Conservation (phyloP, 2,113 vertebrate genomes). For the Apeltes quadracus region DNA sequence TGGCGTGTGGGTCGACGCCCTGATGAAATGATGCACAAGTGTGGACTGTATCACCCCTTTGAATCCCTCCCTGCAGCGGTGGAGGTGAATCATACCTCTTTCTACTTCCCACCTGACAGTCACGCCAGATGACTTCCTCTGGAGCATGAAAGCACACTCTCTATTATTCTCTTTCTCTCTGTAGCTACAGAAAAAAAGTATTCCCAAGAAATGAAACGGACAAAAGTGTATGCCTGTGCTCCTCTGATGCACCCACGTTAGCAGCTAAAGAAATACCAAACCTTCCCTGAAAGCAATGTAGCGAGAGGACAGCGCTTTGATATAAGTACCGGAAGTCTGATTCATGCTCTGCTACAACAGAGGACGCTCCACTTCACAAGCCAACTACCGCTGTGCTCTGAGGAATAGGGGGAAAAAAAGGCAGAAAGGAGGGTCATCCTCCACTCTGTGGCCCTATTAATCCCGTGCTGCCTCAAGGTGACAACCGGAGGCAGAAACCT, state of each 20-base stretch:
- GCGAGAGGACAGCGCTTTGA: constrained; percentile 53
- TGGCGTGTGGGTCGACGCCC: constrained; percentile 66
- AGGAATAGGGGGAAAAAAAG: constrained; percentile 27
- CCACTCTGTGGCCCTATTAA: constrained; percentile 59
- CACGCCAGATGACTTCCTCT: constrained; percentile 58
- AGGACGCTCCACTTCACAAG: constrained; percentile 28
- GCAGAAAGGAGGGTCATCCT: constrained; percentile 34
- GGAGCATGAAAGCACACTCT: constrained; percentile 62
- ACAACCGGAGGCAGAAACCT: constrained; percentile 53
- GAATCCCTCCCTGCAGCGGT: constrained; percentile 58
- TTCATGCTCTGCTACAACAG: constrained; percentile 48
- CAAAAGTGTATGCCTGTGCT: constrained; percentile 48
- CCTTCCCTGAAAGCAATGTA: constrained; percentile 53
- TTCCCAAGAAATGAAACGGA: constrained; percentile 65
- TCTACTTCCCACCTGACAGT: constrained; percentile 68
- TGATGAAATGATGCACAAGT: constrained; percentile 58
- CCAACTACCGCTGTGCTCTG: constrained; percentile 16
- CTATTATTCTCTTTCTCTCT: constrained; percentile 25
- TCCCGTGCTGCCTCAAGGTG: constrained; percentile 60
- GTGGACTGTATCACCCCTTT: constrained; percentile 44
- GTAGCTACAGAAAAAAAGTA: constrained; percentile 43
- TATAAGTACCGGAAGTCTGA: constrained; percentile 44
- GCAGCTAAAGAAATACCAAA: constrained; percentile 44
- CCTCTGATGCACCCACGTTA: constrained; percentile 51
- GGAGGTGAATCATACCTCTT: constrained; percentile 58